phyloP scores from a whole-genome alignment of 2,113 vertebrate genomes.

The Polypterus bichir region DNA sequence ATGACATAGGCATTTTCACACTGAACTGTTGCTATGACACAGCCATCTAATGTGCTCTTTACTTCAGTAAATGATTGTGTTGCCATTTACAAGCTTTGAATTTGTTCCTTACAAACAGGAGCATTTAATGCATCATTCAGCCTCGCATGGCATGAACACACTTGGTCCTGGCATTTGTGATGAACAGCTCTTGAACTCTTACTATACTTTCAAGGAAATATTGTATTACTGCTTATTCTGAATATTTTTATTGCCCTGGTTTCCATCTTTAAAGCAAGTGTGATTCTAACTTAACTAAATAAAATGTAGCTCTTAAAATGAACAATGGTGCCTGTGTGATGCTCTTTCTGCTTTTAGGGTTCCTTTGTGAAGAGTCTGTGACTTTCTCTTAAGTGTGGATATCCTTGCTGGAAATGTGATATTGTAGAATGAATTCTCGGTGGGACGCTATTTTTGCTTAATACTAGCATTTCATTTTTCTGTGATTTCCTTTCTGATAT shows the following conservation, averaged over 20 bases:
- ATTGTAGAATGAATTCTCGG: no score
- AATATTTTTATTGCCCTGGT: conserved; percentile 42
- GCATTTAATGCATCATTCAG: neutral
- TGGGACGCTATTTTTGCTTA: no score
- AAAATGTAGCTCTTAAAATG: conserved; percentile 56
- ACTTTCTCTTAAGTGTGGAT: no score
- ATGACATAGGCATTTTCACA: conserved; percentile 30
- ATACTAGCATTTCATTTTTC: no score
- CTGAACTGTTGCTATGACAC: conserved; percentile 51
- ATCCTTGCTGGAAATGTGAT: no score
- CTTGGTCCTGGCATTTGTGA: neutral
- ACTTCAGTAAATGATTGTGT: conserved; percentile 34
- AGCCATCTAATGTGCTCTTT: conserved; percentile 51
- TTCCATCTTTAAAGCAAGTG: conserved; percentile 40
- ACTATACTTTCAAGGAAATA: conserved; percentile 34
- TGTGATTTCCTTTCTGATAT: no score
- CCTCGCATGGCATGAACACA: neutral
- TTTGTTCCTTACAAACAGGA: conserved; percentile 27
- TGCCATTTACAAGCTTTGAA: conserved; percentile 43
- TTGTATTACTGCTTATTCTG: conserved; percentile 40
- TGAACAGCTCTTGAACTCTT: conserved; percentile 34
- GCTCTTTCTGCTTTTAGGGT: conserved; percentile 17
- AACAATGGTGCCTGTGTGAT: conserved; percentile 11
- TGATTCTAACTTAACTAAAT: conserved; percentile 55
- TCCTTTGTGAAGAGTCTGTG: neutral